A percentile compares a stretch with the other conserved stretches of the same genome.
Evolutionary conservation across 2,113 vertebrate species (phyloP).

Genomic region (Oceanites oceanicus): DNA sequence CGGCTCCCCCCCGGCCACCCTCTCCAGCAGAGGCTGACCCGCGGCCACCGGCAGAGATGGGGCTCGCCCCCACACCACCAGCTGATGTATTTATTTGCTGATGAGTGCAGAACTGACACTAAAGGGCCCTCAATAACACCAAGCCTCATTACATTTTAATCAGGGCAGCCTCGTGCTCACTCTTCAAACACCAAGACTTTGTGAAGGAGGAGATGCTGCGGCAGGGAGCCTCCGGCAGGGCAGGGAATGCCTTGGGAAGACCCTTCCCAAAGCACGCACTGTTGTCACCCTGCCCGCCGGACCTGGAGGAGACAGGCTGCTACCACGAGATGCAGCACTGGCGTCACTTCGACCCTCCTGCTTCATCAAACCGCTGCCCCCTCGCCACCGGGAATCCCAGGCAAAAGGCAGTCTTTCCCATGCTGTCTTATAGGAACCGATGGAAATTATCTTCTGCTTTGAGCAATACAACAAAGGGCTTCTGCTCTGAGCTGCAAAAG

Average conservation of each 20-base stretch:
- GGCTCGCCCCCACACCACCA: background rate
- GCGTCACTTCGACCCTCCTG: background rate
- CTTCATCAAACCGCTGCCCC: background rate
- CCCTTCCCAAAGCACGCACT: background rate
- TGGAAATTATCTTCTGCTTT: background rate
- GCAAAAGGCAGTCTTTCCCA: background rate
- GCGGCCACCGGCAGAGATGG: background rate
- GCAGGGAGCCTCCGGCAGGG: background rate
- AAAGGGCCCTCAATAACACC: slow-evolving; percentile 25
- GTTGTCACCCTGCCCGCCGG: background rate
- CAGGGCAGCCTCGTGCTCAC: background rate
- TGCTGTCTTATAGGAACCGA: background rate
- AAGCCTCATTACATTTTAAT: slow-evolving; percentile 55
- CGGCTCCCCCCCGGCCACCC: background rate
- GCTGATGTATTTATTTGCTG: slow-evolving; percentile 5
- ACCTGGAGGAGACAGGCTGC: background rate
- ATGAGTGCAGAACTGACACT: slow-evolving; percentile 2
- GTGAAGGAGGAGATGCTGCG: background rate
- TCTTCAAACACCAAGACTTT: background rate
- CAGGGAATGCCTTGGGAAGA: background rate
- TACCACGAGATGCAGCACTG: background rate
- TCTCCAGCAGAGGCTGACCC: background rate
- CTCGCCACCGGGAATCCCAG: background rate
- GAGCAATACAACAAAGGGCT: background rate
- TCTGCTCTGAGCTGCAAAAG: background rate